Conservation (phyloP, 2,888 invertebrate genomes). For the Odontomyia ornata region DNA sequence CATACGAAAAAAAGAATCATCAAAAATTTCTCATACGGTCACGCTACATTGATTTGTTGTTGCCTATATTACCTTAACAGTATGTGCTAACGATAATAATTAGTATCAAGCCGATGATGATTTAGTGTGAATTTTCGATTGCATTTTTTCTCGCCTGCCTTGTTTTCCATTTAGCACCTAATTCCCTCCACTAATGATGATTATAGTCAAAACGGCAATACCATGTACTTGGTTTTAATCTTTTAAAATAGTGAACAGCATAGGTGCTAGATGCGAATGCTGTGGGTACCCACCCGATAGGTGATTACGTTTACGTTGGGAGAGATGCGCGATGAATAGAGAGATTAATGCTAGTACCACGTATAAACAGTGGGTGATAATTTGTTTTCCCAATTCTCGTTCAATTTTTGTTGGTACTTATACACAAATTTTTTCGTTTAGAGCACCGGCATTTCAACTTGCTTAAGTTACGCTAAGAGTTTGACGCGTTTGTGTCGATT, state of each 20-base stretch:
- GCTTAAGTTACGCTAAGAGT: too few species aligned
- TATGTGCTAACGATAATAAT: conserved; percentile 20
- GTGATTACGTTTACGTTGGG: not conserved
- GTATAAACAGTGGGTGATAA: not conserved
- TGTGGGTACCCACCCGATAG: not conserved
- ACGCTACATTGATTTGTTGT: conserved; percentile 5
- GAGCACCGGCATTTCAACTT: too few species aligned
- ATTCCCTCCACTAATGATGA: not conserved
- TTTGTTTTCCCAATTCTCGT: conserved; percentile 3
- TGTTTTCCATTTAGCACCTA: conserved; percentile 24
- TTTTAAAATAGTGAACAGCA: too few species aligned
- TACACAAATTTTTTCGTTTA: too few species aligned
- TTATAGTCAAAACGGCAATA: conserved; percentile 8
- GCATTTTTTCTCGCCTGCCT: conserved; percentile 17
- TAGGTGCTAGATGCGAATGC: too few species aligned
- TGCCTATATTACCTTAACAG: not conserved
- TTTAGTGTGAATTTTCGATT: conserved; percentile 26
- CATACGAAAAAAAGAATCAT: not conserved
- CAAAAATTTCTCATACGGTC: not conserved
- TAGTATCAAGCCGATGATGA: conserved; percentile 19
- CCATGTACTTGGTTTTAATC: too few species aligned
- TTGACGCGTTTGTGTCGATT: not conserved
- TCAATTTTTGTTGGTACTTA: not conserved
- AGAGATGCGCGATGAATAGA: not conserved
- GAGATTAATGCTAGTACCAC: not conserved